These are phyloP conservation scores for Apis dorsata DNA, from an alignment of 1,140 invertebrate species.

Conservation along the genomic window DNA sequence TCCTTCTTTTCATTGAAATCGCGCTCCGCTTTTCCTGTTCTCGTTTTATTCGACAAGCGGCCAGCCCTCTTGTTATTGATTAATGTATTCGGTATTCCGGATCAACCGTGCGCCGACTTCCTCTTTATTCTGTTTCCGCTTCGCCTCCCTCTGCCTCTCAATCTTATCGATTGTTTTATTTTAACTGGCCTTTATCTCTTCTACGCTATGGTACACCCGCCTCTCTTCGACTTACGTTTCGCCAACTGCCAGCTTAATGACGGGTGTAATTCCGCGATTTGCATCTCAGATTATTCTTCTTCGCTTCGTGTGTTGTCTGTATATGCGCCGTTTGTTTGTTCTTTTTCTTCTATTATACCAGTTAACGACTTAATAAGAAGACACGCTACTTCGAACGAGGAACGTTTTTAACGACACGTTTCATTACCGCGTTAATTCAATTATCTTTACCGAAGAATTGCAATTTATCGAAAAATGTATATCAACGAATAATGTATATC, in stretches of 20 bases:
- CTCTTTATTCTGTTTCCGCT: slow-evolving; percentile 27
- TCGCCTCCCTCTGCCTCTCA: slow-evolving; percentile 7
- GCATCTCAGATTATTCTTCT: slow-evolving; percentile 20
- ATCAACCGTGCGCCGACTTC: slow-evolving; percentile 57
- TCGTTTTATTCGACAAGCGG: slow-evolving; percentile 53
- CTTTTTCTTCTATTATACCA: background rate
- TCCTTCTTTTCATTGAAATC: slow-evolving; percentile 46
- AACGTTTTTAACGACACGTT: background rate
- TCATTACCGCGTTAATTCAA: background rate
- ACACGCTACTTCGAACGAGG: background rate
- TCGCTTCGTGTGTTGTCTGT: background rate
- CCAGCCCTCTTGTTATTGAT: slow-evolving; percentile 58
- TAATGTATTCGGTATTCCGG: slow-evolving; percentile 65
- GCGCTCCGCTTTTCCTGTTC: slow-evolving; percentile 37
- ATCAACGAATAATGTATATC: background rate
- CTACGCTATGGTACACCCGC: slow-evolving; percentile 24
- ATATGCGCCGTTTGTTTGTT: background rate
- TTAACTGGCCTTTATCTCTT: slow-evolving; percentile 58
- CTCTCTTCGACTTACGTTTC: slow-evolving; percentile 40
- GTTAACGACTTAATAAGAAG: background rate
- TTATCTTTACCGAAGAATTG: background rate
- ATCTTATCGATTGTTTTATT: slow-evolving; percentile 64
- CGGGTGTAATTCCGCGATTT: slow-evolving; percentile 40
- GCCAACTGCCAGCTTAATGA: slow-evolving; percentile 33
- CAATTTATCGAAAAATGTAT: background rate